Percentiles rank a stretch among this genome's conserved stretches.
Evolutionary conservation across 1,140 invertebrate species (phyloP).

Genomic region (Himalopsyche phryganea): DNA sequence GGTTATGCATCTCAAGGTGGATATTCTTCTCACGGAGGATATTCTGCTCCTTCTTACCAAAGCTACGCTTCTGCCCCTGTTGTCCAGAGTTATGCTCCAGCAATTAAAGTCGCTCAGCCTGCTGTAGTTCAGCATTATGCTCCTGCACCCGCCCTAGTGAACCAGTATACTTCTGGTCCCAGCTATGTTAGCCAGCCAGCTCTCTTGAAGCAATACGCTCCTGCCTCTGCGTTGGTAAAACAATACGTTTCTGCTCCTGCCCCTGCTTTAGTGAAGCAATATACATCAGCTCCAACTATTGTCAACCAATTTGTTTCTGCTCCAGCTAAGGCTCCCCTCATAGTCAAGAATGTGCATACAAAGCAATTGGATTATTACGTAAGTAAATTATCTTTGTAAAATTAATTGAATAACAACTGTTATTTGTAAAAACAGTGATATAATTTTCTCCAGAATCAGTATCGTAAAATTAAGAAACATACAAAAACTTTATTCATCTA

Average conservation of each 20-base stretch:
- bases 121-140: conserved; percentile 18
- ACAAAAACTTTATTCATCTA: too few relatives aligned
- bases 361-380: conserved; percentile 60
- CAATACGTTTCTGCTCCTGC: conserved; percentile 23
- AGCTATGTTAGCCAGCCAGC: conserved; percentile 36
- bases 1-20: conserved; percentile 12
- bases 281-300: conserved; percentile 11
- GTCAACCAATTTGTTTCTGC: conserved; percentile 18
- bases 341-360: conserved; percentile 53
- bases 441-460: too few relatives aligned
- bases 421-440: too few relatives aligned
- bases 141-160: conserved; percentile 39
- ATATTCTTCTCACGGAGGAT: conserved; percentile 21
- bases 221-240: conserved; percentile 20
- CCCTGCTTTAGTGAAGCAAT: conserved; percentile 20
- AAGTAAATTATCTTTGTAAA: conserved; percentile 42
- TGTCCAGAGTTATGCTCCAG: conserved; percentile 27
- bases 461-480: too few relatives aligned
- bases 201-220: conserved; percentile 23
- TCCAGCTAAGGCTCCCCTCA: conserved; percentile 39
- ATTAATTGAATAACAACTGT: too few relatives aligned
- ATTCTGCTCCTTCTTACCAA: conserved; percentile 34
- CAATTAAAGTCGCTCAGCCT: conserved; percentile 2
- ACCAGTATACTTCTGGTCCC: conserved; percentile 30
- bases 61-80: conserved; percentile 36